These are phyloP conservation scores for Menidia menidia DNA, from an alignment of 2,797 vertebrate species.

Conservation along the genomic window DNA sequence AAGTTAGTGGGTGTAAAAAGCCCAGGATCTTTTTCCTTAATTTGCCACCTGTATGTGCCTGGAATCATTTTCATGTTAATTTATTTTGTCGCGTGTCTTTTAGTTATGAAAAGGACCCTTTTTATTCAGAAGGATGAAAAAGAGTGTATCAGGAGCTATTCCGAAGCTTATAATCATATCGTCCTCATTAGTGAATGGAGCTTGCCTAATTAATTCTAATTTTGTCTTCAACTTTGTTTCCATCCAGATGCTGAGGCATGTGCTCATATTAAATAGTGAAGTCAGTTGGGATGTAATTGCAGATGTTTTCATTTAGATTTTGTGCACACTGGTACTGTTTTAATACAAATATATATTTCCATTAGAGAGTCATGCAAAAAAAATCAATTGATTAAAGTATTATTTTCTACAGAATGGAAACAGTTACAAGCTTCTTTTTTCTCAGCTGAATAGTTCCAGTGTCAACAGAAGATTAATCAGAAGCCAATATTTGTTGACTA, in stretches of 20 bases:
- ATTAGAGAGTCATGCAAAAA: neutral
- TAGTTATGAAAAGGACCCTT: too few relatives aligned
- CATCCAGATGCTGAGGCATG: neutral
- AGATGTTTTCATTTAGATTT: neutral
- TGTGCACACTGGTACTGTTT: neutral
- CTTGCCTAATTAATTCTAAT: neutral
- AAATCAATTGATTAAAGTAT: constrained; percentile 19
- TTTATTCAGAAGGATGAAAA: neutral
- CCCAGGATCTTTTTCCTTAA: neutral
- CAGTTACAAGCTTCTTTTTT: constrained; percentile 10
- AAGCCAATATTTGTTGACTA: neutral
- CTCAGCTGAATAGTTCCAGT: neutral
- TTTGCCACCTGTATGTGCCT: neutral
- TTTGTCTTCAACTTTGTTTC: neutral
- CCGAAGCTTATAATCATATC: neutral
- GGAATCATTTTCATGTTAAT: neutral
- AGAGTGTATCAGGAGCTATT: neutral
- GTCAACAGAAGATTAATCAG: constrained; percentile 2
- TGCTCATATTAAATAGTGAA: neutral
- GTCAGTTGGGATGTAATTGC: neutral
- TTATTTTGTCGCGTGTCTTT: neutral
- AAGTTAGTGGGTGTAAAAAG: neutral
- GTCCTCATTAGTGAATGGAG: too few relatives aligned
- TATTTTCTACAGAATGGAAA: constrained; percentile 16
- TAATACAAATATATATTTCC: neutral